phyloP scores from a whole-genome alignment of 2,797 vertebrate species.

The Kryptopterus vitreolus region DNA sequence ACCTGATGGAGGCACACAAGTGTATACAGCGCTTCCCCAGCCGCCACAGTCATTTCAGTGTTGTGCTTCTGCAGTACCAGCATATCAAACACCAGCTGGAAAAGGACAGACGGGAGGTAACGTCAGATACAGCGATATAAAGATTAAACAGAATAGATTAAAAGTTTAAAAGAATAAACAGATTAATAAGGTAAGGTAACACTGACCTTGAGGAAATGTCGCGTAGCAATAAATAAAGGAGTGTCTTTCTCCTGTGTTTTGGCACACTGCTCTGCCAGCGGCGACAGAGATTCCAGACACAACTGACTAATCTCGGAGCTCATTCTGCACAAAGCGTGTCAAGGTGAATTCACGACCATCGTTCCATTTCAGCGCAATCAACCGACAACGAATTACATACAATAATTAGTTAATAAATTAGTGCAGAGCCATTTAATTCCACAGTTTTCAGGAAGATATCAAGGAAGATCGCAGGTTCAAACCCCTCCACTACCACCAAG shows the following conservation, averaged over 20 bases:
- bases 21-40: slow-evolving; percentile 96
- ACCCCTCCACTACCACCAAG: too few species aligned
- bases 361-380: not conserved
- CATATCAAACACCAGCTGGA: slow-evolving; percentile 98
- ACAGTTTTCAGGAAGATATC: not conserved
- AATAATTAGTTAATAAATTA: too few species aligned
- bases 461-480: too few species aligned
- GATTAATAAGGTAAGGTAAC: not conserved
- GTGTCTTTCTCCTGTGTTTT: slow-evolving; percentile 96
- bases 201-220: slow-evolving; percentile 97
- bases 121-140: not conserved
- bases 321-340: slow-evolving; percentile 80
- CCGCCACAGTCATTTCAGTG: slow-evolving; percentile 95
- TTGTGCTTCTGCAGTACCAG: slow-evolving; percentile 98
- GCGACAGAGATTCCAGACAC: slow-evolving; percentile 94
- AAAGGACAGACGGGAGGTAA: slow-evolving; percentile 37
- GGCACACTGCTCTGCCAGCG: slow-evolving; percentile 94
- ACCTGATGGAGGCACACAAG: slow-evolving; percentile 99
- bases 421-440: too few species aligned
- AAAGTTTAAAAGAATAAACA: not conserved
- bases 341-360: slow-evolving; percentile 63
- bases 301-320: slow-evolving; percentile 97
- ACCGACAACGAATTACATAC: not conserved
- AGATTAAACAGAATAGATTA: slow-evolving; percentile 2
- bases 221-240: slow-evolving; percentile 90